phyloP scores from a whole-genome alignment of 2,888 invertebrate species.

The Taenaris catops region DNA sequence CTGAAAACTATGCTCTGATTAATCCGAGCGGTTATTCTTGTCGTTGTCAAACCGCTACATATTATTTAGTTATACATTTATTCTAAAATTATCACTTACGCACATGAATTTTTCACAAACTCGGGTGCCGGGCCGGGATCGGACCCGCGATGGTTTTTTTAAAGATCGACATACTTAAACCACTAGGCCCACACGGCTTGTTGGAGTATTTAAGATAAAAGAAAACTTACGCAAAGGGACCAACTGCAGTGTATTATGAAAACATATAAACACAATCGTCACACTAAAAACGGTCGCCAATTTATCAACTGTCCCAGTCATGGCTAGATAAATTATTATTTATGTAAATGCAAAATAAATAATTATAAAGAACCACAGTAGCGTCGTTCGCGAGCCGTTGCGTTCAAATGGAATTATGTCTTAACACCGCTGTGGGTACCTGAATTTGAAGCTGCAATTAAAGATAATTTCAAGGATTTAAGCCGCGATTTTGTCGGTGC shows the following conservation, averaged over 20 bases:
- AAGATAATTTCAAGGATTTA: conserved; percentile 58
- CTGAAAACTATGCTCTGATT: no score
- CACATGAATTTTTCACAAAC: no score
- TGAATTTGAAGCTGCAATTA: conserved; percentile 56
- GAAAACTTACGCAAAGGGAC: conserved; percentile 61
- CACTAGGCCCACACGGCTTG: no score
- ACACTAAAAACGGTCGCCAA: conserved; percentile 31
- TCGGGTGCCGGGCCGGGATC: no score
- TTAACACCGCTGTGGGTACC: conserved; percentile 26
- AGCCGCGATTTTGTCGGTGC: conserved; percentile 32
- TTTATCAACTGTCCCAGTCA: conserved; percentile 11
- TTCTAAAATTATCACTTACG: no score
- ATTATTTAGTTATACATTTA: no score
- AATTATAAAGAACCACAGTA: conserved; percentile 20
- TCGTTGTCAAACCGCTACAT: no score
- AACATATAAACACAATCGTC: conserved; percentile 44
- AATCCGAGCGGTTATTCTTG: no score
- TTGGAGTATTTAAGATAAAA: no score
- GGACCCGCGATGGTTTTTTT: no score
- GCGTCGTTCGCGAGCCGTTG: conserved; percentile 35
- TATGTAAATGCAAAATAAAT: conserved; percentile 6
- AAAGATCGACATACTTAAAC: no score
- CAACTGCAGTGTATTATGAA: conserved; percentile 52
- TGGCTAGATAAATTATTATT: conserved; percentile 2
- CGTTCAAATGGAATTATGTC: conserved; percentile 44